Base-by-base conservation (phyloP, 1,140 invertebrate genomes). In the Anastrepha ludens region DNA sequence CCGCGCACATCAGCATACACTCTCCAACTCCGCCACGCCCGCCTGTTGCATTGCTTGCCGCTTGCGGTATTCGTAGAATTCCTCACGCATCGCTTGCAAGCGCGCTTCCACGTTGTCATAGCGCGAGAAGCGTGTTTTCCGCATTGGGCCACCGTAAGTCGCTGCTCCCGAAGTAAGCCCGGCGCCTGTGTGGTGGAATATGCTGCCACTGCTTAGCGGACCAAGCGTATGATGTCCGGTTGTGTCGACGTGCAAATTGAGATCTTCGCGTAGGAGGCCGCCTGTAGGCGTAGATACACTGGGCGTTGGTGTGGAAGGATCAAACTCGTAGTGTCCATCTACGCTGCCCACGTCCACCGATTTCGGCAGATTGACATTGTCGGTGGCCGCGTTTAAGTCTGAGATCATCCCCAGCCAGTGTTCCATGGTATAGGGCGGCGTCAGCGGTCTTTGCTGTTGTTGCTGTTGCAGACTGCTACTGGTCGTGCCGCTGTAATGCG, bases 271-370 rank as follows among this genome's bases (percentile, higher is more conserved):
- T n/a, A 96, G 93, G 64, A 95, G 93, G 59, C 95, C 93, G 74
- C 94, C 94, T 8, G 94, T 94, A 3, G 95, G 95, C 62, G 96
- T 95, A 2, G 94, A 94, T 59, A 94, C 95, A 3, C 96, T 96
- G 0, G 95, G 94, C 20, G 96, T 96, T 2, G 96, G 96, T 47
- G 96, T 96, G n/a, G 97, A 96, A 11, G 97, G 96, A 39, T 96
- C 96, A 94, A 98, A 99, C 94, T 99, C 98, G 94, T 99, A 99
- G 93, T 99, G 98, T 74, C 97, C 98, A 93, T 99, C 98, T 64
- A 98, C 98, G 90, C 97, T 98, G 88, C 96, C 96, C 86, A 96
- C 96, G 93, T 98, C 97, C 13, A 96, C 93, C 7, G 95, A 94
- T 88, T 94, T 95, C 50, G 93, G 89, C 55, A 92, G 89, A 86